Evolutionary conservation across 2,797 vertebrate genomes (phyloP), one percentile per base, ranked within the genome.

Genomic region (Halcyon leucocephala): DNA sequence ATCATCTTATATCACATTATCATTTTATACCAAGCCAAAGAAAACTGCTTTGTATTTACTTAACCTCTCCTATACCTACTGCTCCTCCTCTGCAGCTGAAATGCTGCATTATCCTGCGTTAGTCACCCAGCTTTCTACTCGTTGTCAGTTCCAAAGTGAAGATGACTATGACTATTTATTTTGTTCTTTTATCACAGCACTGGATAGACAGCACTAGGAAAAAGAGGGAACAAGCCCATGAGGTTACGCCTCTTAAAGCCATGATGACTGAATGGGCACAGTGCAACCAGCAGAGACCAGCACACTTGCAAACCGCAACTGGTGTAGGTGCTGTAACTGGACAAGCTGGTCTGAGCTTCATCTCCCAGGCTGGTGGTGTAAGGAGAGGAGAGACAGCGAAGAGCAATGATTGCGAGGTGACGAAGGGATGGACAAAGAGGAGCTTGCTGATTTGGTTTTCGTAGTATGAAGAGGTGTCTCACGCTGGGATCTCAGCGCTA

Each of bases 361-460:
- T 24, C 60, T 76, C 48, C 7, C 7, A 12, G 24, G 7, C 17
- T 29, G 42, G 52, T 2, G 9, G 20, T 5, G 5, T 33, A 10
- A 55, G 42, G 25, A 33, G 12, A 48, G 31, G 42, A 67, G 41
- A 10, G 20, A 15, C 26, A 28, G 37, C 25, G 13, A 49, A 31
- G 33, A 41, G 42, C 25, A 29, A 9, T 6, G 48, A 25, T 7
- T 37, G 17, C 0, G 0, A 48, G 46, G 33, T 39, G 7, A 39
- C 5, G 20, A 71, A 61, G 49, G 51, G 10, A 16, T 17, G 31
- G 42, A 21, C 33, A 25, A 55, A 41, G 19, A 52, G 58, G 49
- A 54, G 19, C 22, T 70, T 0, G 0, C 13, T 15, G 15, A 15
- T 11, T 2, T 6, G 17, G 25, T 58, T 72, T 33, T 19, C 28